Percentiles rank a stretch among this genome's conserved stretches.
Conservation (phyloP, 2,113 vertebrate species). For the Calonectris borealis region DNA sequence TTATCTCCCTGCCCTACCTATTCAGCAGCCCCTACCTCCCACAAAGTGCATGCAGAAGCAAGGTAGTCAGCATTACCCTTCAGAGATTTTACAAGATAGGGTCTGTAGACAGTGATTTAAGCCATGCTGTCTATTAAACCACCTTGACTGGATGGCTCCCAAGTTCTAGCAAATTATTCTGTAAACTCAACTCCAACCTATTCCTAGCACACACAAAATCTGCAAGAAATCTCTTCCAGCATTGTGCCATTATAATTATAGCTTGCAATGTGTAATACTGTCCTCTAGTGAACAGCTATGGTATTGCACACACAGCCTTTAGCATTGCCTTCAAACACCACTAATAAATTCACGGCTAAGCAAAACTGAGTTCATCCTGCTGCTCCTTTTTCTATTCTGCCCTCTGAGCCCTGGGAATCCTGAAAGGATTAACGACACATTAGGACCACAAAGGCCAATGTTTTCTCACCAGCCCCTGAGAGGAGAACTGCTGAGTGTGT, state of each 20-base stretch:
- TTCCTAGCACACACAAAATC: neutral
- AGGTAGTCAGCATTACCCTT: neutral
- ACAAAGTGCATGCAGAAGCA: neutral
- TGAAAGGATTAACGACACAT: neutral
- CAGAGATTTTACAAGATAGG: neutral
- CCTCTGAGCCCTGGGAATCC: neutral
- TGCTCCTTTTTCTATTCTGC: neutral
- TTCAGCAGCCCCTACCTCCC: neutral
- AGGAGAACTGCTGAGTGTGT: neutral
- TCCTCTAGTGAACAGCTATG: slow-evolving; percentile 27
- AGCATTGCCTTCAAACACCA: neutral
- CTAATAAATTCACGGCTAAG: neutral
- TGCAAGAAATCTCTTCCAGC: neutral
- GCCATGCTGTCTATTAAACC: neutral
- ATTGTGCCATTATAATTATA: neutral
- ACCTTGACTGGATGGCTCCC: neutral
- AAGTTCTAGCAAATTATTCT: neutral
- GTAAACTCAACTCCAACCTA: neutral
- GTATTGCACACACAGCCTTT: neutral
- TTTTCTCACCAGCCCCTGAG: neutral
- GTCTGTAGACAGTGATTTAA: neutral
- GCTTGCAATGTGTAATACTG: slow-evolving; percentile 3
- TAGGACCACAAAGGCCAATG: neutral
- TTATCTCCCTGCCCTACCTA: neutral
- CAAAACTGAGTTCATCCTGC: neutral